These are phyloP conservation scores for Cybosia mesomella DNA, from an alignment of 2,888 invertebrate genomes.

Conservation along the genomic window DNA sequence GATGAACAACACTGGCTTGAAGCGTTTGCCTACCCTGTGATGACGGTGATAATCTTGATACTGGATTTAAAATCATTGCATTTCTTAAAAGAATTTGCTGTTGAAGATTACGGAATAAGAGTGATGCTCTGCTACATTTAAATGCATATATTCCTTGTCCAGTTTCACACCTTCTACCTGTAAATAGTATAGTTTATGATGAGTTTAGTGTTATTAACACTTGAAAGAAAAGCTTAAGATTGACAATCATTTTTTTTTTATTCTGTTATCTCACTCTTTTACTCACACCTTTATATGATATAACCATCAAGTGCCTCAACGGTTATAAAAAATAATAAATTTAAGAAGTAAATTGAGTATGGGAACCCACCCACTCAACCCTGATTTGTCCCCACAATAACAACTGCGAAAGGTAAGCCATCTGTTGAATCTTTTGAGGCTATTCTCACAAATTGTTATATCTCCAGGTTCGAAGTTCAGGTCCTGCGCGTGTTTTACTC, in stretches of 20 bases:
- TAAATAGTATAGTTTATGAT: slow-evolving; percentile 58
- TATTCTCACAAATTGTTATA: no score
- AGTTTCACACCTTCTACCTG: slow-evolving; percentile 93
- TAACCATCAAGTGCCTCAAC: neutral
- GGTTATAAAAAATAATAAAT: no score
- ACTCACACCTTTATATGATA: neutral
- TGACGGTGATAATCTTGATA: slow-evolving; percentile 74
- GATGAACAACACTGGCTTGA: slow-evolving; percentile 78
- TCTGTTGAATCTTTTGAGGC: no score
- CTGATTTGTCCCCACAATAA: no score
- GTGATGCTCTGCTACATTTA: slow-evolving; percentile 94
- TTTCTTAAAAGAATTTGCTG: slow-evolving; percentile 92
- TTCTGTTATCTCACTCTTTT: neutral
- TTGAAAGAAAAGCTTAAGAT: neutral
- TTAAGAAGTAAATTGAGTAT: no score
- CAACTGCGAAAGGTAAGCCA: no score
- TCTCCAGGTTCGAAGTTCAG: no score
- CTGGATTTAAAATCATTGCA: slow-evolving; percentile 71
- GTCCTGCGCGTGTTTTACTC: no score
- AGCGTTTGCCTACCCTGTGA: slow-evolving; percentile 76
- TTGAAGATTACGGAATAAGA: slow-evolving; percentile 95
- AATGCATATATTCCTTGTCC: slow-evolving; percentile 98
- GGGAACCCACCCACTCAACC: no score
- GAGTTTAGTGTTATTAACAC: neutral
- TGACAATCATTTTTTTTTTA: neutral